Evolutionary conservation across 1,140 invertebrate genomes (phyloP).

Genomic region (Cryptotermes secundus): DNA sequence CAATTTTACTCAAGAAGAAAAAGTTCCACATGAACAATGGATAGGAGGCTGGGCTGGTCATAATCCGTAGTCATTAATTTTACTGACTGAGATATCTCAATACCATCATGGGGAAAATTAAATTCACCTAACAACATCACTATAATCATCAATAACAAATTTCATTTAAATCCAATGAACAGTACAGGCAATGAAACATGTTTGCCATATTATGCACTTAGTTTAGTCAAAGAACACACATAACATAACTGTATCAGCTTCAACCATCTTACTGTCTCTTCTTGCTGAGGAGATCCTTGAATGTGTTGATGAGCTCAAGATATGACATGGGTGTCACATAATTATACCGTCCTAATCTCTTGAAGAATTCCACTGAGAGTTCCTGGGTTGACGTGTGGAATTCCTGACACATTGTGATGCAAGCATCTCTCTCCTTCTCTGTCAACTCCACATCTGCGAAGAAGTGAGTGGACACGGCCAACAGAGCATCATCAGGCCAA

Average conservation of each 20-base stretch:
- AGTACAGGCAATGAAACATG: too few relatives aligned
- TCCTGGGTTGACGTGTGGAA: conserved; percentile 84
- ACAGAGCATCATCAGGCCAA: conserved; percentile 91
- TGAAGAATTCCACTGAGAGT: conserved; percentile 72
- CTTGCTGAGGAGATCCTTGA: conserved; percentile 76
- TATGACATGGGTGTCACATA: conserved; percentile 96
- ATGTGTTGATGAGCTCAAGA: conserved; percentile 87
- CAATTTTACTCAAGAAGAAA: too few relatives aligned
- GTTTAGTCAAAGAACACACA: too few relatives aligned
- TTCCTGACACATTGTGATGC: conserved; percentile 85
- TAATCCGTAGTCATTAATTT: too few relatives aligned
- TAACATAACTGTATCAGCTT: neutral
- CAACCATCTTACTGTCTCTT: conserved; percentile 67
- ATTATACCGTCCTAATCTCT: conserved; percentile 70
- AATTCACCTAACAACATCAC: too few relatives aligned
- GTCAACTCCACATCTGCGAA: conserved; percentile 82
- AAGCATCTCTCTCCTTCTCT: conserved; percentile 65
- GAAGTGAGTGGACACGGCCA: conserved; percentile 87
- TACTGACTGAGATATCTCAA: too few relatives aligned
- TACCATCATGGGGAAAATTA: too few relatives aligned
- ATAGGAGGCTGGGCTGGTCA: too few relatives aligned
- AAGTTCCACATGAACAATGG: too few relatives aligned
- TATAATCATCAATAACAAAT: too few relatives aligned
- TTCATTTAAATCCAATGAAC: too few relatives aligned
- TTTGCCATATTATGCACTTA: too few relatives aligned